These are phyloP conservation scores for Rhodeus uyekii DNA, from an alignment of 2,797 vertebrate genomes.

Conservation along the genomic window DNA sequence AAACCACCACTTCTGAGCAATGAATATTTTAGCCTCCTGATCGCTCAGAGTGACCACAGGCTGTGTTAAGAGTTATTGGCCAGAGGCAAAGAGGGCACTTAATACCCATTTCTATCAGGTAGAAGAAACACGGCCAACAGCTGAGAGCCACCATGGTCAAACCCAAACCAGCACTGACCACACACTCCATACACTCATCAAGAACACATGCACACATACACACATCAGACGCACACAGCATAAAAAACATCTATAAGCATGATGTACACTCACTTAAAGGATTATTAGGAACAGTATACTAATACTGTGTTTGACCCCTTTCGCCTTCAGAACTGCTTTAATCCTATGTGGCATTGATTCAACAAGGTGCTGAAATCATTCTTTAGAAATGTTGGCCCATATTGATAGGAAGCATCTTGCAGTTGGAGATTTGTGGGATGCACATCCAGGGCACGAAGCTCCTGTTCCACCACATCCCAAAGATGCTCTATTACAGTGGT, in stretches of 20 bases:
- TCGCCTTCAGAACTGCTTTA: too few species aligned
- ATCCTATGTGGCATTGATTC: too few species aligned
- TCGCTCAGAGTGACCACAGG: slow-evolving; percentile 83
- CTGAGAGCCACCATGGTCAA: slow-evolving; percentile 71
- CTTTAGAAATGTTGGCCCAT: too few species aligned
- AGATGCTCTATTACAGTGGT: too few species aligned
- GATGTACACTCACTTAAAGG: too few species aligned
- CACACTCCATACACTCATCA: slow-evolving; percentile 64
- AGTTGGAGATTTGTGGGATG: too few species aligned
- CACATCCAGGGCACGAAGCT: too few species aligned
- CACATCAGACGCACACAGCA: slow-evolving; percentile 18
- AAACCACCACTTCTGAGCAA: slow-evolving; percentile 81
- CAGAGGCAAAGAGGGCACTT: slow-evolving; percentile 82
- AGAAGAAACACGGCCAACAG: slow-evolving; percentile 48
- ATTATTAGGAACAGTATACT: too few species aligned
- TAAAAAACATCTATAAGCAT: background rate
- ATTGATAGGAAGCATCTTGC: too few species aligned
- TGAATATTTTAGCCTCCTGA: slow-evolving; percentile 84
- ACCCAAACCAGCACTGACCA: slow-evolving; percentile 75
- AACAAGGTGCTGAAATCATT: too few species aligned
- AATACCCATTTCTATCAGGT: slow-evolving; percentile 73
- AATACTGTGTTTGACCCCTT: too few species aligned
- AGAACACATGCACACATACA: slow-evolving; percentile 55
- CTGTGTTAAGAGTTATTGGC: slow-evolving; percentile 84
- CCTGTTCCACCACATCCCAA: too few species aligned